Conservation (phyloP, 2,888 invertebrate genomes). For the Melipona bicolor region DNA sequence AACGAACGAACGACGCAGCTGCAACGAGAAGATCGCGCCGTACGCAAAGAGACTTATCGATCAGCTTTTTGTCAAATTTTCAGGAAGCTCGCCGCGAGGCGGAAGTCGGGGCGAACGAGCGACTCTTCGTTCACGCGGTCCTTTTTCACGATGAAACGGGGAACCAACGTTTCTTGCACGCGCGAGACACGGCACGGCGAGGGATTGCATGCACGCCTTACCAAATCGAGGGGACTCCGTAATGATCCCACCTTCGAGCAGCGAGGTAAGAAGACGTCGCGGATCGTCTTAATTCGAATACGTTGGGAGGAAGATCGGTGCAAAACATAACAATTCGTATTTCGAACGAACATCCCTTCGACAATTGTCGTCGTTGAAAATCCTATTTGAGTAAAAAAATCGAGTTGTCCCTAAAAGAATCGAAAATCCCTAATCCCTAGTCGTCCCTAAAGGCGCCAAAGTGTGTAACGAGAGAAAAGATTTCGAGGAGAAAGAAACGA, state of each 20-base stretch:
- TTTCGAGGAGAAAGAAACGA: neutral
- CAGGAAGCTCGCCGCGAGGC: slow-evolving; percentile 32
- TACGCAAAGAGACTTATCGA: slow-evolving; percentile 34
- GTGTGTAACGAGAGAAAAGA: no score
- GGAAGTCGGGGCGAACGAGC: slow-evolving; percentile 47
- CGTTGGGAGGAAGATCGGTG: neutral
- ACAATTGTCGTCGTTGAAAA: no score
- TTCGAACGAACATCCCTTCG: no score
- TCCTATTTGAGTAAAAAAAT: no score
- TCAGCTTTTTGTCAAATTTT: slow-evolving; percentile 33
- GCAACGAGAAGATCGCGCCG: neutral
- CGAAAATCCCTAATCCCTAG: no score
- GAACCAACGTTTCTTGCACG: slow-evolving; percentile 47
- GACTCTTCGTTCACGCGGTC: no score
- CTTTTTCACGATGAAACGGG: slow-evolving; percentile 43
- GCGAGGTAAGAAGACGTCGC: slow-evolving; percentile 20
- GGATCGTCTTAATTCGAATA: slow-evolving; percentile 52
- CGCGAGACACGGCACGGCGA: slow-evolving; percentile 22
- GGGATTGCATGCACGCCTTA: slow-evolving; percentile 54
- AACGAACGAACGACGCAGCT: neutral
- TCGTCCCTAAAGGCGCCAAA: no score
- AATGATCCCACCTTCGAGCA: slow-evolving; percentile 22
- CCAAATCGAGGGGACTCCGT: slow-evolving; percentile 58
- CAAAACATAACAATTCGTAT: no score
- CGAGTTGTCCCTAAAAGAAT: no score